Conservation (phyloP, 2,888 invertebrate genomes). For the Zygaena filipendulae region DNA sequence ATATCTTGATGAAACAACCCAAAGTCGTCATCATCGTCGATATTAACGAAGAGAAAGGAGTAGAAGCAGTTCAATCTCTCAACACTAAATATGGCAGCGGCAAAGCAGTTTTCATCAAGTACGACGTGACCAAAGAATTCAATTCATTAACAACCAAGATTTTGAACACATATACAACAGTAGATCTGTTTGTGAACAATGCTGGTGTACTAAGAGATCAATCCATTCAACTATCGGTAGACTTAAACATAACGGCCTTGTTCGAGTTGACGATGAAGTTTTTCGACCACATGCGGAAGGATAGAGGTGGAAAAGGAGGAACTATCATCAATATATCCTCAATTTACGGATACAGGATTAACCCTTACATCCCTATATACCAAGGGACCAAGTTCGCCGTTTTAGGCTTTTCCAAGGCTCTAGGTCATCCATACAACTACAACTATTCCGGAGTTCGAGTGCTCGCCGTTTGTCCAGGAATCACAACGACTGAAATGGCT, state of each 20-base stretch:
- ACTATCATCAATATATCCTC: conserved; percentile 59
- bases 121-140: conserved; percentile 44
- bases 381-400: conserved; percentile 64
- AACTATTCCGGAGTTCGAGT: conserved; percentile 37
- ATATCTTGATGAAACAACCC: conserved; percentile 43
- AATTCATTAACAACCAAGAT: conserved; percentile 30
- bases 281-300: conserved; percentile 55
- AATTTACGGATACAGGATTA: conserved; percentile 3
- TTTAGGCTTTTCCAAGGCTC: conserved; percentile 41
- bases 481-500: conserved; percentile 35
- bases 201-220: conserved; percentile 24
- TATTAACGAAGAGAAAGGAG: conserved; percentile 29
- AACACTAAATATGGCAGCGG: conserved; percentile 36
- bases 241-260: conserved; percentile 22
- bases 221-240: conserved; percentile 10
- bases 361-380: conserved; percentile 60
- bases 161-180: conserved; percentile 24
- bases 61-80: conserved; percentile 30
- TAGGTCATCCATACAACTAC: conserved; percentile 36
- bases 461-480: conserved; percentile 55
- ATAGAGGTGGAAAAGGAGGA: conserved; percentile 59
- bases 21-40: conserved; percentile 17
- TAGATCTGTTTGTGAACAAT: conserved; percentile 35
- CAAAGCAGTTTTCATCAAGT: conserved; percentile 37
- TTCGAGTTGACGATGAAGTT: conserved; percentile 38